Base-by-base conservation (phyloP, 2,888 invertebrate species). In the Eretmocerus hayati region DNA sequence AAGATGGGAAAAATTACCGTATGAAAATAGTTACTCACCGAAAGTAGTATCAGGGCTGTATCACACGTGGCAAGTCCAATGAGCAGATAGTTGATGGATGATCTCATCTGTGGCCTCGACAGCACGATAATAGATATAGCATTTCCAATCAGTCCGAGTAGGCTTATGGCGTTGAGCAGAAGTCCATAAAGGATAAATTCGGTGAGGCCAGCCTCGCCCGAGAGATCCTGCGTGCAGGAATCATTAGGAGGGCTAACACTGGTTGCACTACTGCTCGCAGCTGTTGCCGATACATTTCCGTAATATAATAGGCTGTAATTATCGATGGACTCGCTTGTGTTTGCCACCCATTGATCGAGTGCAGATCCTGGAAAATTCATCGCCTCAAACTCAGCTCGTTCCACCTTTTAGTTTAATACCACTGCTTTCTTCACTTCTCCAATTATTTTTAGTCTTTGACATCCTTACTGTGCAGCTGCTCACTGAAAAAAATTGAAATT, bases 1-100 rank as follows among this genome's bases (percentile, higher is more conserved):
- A n/a, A n/a, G n/a, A n/a, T n/a, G n/a, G n/a, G n/a, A n/a, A n/a
- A n/a, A n/a, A n/a, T n/a, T n/a, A n/a, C n/a, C n/a, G n/a, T n/a
- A n/a, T n/a, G n/a, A n/a, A n/a, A 5, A 36, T 11, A 32, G 21
- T 9, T 26, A 56, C 65, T 66, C 55, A 69, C 69, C 50, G 91
- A 88, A 39, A 90, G 90, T 59, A 91, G 75, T 61, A 95, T 88
- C 59, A 96, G 80, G 56, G 89, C 81, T 11, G 90, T 91, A 77
- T 97, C 97, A 73, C 92, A 93, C 60, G 90, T 81, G 20, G 96
- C 95, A 60, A 97, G 78, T 5, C 93, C 94, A 57, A 92, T 89
- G 52, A 97, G 80, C 65, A 95, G 81, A 72, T 92, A 90, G 74
- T 95, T 95, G 66, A 95, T 91, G 66, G 94, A 93, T 50, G 92